phyloP scores from a whole-genome alignment of 2,113 vertebrate species.

The Psittacula cyanocephala region DNA sequence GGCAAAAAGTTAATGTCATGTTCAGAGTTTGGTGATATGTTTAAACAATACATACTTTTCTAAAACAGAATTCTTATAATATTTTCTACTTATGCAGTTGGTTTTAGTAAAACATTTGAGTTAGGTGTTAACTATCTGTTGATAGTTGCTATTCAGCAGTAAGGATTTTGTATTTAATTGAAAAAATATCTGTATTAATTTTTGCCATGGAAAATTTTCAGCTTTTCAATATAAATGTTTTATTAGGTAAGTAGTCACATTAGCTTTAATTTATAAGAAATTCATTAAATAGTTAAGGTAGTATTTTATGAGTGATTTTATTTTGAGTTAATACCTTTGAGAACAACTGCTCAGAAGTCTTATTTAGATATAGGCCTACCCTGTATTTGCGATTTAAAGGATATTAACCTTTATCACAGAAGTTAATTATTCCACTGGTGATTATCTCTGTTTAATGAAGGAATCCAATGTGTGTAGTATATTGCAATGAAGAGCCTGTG shows the following conservation, averaged over 20 bases:
- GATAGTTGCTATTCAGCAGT: conserved; percentile 62
- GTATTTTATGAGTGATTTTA: background rate
- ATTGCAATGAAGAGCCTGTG: background rate
- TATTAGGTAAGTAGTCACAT: conserved; percentile 80
- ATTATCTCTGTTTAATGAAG: background rate
- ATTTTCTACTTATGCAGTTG: conserved; percentile 69
- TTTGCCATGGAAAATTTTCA: conserved; percentile 69
- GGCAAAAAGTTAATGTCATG: conserved; percentile 70
- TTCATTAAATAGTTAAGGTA: conserved; percentile 57
- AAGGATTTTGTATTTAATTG: conserved; percentile 66
- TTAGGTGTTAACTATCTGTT: conserved; percentile 52
- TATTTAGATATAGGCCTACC: conserved; percentile 27
- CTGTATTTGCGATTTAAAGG: background rate
- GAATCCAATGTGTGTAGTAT: background rate
- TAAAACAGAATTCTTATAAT: conserved; percentile 82
- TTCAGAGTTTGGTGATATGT: conserved; percentile 86
- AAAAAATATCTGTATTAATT: conserved; percentile 72
- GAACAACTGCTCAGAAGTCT: background rate
- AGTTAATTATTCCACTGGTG: background rate
- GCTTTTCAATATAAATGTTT: conserved; percentile 78
- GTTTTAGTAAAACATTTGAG: conserved; percentile 59
- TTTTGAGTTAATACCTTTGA: conserved; percentile 53
- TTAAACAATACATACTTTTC: conserved; percentile 81
- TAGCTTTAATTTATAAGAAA: conserved; percentile 66
- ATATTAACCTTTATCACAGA: background rate